These are phyloP conservation scores for Metopolophium dirhodum DNA, from an alignment of 1,140 invertebrate species.

Conservation along the genomic window DNA sequence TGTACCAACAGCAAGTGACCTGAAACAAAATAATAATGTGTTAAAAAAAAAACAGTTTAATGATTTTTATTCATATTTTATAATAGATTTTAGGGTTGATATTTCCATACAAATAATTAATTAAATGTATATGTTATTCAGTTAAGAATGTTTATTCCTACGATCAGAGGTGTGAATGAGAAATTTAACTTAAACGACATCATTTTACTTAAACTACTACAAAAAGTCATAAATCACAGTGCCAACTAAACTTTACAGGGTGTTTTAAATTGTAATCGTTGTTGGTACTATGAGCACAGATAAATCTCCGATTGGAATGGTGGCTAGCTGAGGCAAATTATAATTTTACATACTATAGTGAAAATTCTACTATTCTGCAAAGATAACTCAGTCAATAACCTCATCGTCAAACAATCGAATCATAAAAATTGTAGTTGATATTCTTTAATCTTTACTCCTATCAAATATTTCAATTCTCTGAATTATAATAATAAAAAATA, in stretches of 20 bases:
- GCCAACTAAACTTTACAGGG: no score
- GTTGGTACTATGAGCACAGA: no score
- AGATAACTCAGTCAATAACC: neutral
- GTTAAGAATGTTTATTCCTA: neutral
- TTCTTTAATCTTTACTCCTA: no score
- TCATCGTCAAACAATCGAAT: no score
- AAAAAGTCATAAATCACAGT: neutral
- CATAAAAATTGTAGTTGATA: no score
- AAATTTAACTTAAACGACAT: neutral
- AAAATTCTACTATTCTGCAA: neutral
- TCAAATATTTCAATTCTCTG: no score
- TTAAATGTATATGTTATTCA: neutral
- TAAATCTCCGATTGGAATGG: no score
- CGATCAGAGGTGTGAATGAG: neutral
- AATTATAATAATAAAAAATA: no score
- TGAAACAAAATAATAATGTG: constrained; percentile 64
- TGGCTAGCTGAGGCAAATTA: neutral
- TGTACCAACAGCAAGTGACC: constrained; percentile 90
- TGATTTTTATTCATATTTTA: neutral
- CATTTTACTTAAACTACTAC: neutral
- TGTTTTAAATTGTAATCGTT: no score
- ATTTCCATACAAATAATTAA: neutral
- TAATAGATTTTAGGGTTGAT: neutral
- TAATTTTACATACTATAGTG: neutral
- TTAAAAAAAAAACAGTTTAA: neutral